Evolutionary conservation across 2,797 vertebrate species (phyloP).

Genomic region (Otolemur crassicaudatus): DNA sequence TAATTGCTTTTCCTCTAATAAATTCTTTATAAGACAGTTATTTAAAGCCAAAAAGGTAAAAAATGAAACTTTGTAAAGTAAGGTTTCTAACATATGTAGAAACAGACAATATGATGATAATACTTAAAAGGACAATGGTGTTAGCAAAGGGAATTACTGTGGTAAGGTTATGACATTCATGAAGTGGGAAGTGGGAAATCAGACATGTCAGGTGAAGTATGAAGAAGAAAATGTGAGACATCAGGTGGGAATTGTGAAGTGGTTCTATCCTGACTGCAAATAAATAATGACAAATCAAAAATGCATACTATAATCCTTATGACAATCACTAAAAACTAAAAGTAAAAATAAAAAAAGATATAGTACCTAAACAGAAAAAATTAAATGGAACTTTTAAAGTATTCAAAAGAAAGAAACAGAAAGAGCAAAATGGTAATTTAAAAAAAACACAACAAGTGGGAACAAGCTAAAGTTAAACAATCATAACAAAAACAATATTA

Average conservation of each 20-base stretch:
- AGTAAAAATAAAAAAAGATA: neutral
- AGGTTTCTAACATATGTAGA: neutral
- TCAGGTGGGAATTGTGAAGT: neutral
- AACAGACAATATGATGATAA: neutral
- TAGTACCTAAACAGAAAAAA: neutral
- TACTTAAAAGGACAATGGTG: neutral
- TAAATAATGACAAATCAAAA: neutral
- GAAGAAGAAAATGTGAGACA: neutral
- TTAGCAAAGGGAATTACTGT: neutral
- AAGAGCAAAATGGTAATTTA: neutral
- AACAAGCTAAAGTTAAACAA: neutral
- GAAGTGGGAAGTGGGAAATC: neutral
- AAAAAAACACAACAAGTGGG: neutral
- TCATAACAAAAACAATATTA: neutral
- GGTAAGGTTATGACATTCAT: neutral
- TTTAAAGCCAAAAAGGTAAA: neutral
- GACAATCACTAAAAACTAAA: neutral
- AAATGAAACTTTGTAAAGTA: neutral
- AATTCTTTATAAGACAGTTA: neutral
- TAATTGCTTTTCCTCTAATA: neutral
- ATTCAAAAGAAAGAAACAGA: neutral
- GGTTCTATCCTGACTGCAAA: neutral
- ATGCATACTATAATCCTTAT: neutral
- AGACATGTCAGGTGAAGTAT: neutral
- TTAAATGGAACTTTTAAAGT: neutral